Evolutionary conservation across 2,888 invertebrate genomes (phyloP), one percentile per base, ranked within the genome.

Genomic region (Geotrupes spiniger): DNA sequence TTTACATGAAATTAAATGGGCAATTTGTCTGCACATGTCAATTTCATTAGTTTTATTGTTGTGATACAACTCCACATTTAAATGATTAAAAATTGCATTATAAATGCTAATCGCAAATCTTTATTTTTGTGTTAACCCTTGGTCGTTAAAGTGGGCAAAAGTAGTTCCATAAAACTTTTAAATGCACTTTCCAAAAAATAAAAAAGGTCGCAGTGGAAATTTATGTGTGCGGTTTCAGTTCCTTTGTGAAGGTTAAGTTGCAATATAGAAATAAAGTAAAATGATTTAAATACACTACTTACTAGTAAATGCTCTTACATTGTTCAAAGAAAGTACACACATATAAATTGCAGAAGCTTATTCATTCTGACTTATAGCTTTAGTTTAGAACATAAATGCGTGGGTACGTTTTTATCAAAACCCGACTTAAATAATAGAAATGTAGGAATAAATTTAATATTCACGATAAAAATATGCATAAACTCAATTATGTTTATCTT

Each of bases 41-140:
- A 57, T 56, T 59, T 57, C 52, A 54, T 55, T 58, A 57, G 53
- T 54, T 52, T 51, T 46, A 56, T 56, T 58, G 53, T 54, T 48
- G 21, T 40, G 46, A 42, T 47, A 46, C 49, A 33, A 12, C n/a
- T 33, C 9, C 14, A 15, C 8, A 33, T 43, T 43, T 48, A 42
- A 42, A 42, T 42, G 31, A 42, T 42, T 31, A 42, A 42, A 17
- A 42, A 42, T 31, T 16, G 31, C 15, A 28, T 4, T 21, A 4
- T n/a, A 21, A 40, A 40, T 40, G 26, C 40, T 40, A 40, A 15
- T 28, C 15, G 27, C 40, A 25, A 27, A n/a, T n/a, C 27, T 11
- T 40, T 15, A 10, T 40, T 40, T 27, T 26, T 40, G 15, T 26
- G 17, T 40, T 28, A 27, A 40, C 25, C 27, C 27, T 40, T 40